phyloP scores from a whole-genome alignment of 2,113 vertebrate species.

The Nycticorax nycticorax region DNA sequence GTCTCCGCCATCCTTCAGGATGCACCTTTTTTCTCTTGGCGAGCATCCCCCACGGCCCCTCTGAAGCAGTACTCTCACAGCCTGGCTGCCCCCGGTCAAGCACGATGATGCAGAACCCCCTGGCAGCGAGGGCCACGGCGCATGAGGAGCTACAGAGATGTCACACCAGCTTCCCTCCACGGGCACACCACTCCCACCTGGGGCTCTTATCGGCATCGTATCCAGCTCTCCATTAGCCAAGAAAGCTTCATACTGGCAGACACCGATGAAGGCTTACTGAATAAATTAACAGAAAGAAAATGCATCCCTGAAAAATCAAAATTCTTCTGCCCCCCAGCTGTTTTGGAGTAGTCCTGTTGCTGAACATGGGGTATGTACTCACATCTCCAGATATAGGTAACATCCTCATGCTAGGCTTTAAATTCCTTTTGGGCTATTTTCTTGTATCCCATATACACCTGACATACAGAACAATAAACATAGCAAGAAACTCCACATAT shows the following conservation, averaged over 20 bases:
- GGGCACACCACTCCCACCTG: accelerated
- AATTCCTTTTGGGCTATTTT: not conserved
- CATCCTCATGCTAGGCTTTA: not conserved
- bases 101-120: not conserved
- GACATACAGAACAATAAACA: not conserved
- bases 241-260: not conserved
- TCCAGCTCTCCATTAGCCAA: not conserved
- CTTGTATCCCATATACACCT: not conserved
- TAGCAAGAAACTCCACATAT: not conserved
- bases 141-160: not conserved
- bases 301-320: not conserved
- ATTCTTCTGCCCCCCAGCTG: not conserved
- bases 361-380: not conserved
- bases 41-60: not conserved
- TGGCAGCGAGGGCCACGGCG: accelerated
- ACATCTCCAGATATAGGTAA: not conserved
- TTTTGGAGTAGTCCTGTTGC: not conserved
- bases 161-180: not conserved
- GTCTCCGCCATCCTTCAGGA: accelerated
- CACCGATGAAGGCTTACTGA: not conserved
- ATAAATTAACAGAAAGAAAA: not conserved
- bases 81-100: not conserved
- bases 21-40: not conserved
- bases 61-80: not conserved
- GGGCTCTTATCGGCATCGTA: not conserved